phyloP scores from a whole-genome alignment of 2,113 vertebrate genomes.

The Clarias gariepinus region DNA sequence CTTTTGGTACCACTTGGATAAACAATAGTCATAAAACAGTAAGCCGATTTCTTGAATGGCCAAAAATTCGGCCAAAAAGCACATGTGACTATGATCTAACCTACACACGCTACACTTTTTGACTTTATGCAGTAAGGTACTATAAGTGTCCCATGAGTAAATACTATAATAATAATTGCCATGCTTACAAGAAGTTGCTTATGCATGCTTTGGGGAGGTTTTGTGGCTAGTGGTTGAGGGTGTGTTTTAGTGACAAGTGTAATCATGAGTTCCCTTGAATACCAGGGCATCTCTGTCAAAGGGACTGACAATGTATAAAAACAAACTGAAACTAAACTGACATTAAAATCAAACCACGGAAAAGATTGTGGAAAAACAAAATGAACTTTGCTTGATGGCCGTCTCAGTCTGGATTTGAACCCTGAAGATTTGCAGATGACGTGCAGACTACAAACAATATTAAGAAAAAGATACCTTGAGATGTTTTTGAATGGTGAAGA shows the following conservation, averaged over 20 bases:
- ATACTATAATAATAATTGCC: neutral
- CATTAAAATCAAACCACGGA: neutral
- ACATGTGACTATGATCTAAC: neutral
- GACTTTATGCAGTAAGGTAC: neutral
- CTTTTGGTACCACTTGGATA: neutral
- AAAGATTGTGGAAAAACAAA: neutral
- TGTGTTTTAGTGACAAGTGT: neutral
- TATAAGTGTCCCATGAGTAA: neutral
- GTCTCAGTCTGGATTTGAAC: no score
- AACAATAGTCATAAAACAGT: slow-evolving; percentile 5
- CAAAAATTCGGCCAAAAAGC: neutral
- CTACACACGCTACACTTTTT: neutral
- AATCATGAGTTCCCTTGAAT: neutral
- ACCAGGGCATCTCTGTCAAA: neutral
- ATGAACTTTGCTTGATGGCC: neutral
- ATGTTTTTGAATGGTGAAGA: neutral
- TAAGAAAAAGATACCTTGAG: neutral
- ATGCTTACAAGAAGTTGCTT: neutral
- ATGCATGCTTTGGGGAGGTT: neutral
- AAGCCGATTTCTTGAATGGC: neutral
- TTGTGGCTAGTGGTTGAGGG: neutral
- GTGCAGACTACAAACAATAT: neutral
- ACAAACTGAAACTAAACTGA: no score
- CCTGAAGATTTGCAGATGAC: neutral
- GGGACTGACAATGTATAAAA: no score